Evolutionary conservation across 2,113 vertebrate genomes (phyloP), one percentile per base, ranked within the genome.

Genomic region (Antennarius striatus): DNA sequence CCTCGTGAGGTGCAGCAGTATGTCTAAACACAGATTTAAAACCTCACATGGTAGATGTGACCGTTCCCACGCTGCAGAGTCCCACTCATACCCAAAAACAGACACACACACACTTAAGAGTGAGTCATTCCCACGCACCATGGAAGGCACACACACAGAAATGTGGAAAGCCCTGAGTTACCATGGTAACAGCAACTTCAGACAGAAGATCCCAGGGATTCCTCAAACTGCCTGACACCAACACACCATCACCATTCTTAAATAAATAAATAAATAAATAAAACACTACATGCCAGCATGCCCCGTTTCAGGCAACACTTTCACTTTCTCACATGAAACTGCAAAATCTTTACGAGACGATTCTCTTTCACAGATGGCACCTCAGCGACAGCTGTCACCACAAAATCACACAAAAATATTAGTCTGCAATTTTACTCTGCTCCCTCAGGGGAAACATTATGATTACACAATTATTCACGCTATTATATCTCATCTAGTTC

Each of bases 131-230:
- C 6, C 36, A 50, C 61, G 58, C 64, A 78, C 47, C 1, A n/a
- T 13, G 39, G 50, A 55, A 52, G 48, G 54, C 40, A 59, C 60
- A 71, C 71, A 66, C 42, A 75, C 65, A 79, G 63, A 40, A 8
- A 68, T 61, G 59, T 75, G 76, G 71, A 86, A 85, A 79, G 65
- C 60, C 80, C 79, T 65, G 14, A 1, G 82, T 88, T 75, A 56
- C 86, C 79, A 87, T 89, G 79, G 88, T 79, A 87, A 91, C 86
- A 74, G 73, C 71, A 45, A 69, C 69, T 81, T 73, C 56, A 82
- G 72, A 59, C 39, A 81, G 86, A 89, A 71, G 68, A 85, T 88
- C 85, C 84, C 80, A 82, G 88, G 86, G 84, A 86, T 89, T 88
- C 86, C 89, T 83, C 80, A 60, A 63, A 81, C 36, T 67, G 71